These are phyloP conservation scores for Sminthopsis crassicaudata DNA, from an alignment of 2,113 vertebrate genomes.

Conservation along the genomic window DNA sequence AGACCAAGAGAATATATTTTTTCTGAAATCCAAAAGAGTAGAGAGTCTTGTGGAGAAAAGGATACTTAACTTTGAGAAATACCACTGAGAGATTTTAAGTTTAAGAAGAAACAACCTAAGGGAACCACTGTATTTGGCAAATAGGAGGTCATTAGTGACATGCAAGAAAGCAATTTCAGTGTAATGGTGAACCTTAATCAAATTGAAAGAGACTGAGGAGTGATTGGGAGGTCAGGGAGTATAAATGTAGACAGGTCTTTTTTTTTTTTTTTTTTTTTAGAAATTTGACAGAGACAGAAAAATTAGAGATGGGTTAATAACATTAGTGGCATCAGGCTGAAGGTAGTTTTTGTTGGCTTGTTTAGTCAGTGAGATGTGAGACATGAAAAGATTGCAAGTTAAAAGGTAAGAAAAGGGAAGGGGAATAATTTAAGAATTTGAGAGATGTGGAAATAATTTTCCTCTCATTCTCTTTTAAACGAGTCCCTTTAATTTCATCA, in stretches of 20 bases:
- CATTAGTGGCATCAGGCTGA: neutral
- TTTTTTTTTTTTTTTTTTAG: neutral
- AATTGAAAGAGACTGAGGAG: neutral
- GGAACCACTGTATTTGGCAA: neutral
- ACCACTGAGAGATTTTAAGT: neutral
- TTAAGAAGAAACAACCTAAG: neutral
- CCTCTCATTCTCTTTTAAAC: neutral
- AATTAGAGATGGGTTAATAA: neutral
- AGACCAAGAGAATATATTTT: neutral
- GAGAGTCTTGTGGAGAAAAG: neutral
- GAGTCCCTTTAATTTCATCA: neutral
- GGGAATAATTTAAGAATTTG: neutral
- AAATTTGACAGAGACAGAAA: neutral
- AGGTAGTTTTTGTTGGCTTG: neutral
- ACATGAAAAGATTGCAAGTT: neutral
- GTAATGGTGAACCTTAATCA: neutral
- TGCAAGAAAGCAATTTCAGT: neutral
- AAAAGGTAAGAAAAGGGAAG: neutral
- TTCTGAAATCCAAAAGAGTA: neutral
- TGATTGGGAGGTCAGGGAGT: no score
- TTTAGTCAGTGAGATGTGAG: neutral
- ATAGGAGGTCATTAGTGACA: neutral
- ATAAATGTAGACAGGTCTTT: neutral
- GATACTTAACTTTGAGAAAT: neutral
- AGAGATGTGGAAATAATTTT: neutral